Conservation (phyloP, 2,797 vertebrate genomes). For the Loris lydekkerianus region DNA sequence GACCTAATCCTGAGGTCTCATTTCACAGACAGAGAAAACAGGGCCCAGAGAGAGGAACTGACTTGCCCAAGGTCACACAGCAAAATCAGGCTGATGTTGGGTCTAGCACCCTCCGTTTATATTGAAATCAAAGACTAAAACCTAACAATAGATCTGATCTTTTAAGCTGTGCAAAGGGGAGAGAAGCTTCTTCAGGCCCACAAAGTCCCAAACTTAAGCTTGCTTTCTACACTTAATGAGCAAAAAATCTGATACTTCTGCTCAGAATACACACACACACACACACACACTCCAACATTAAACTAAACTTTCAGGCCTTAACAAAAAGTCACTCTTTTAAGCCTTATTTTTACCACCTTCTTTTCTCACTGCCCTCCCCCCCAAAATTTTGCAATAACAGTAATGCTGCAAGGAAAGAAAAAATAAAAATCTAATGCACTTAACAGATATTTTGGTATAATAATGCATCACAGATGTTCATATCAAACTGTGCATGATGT, state of each 20-base stretch:
- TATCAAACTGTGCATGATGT: conserved; percentile 87
- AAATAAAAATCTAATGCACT: conserved; percentile 87
- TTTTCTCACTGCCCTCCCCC: conserved; percentile 25
- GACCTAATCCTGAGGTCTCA: conserved; percentile 68
- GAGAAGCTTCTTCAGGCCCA: not conserved
- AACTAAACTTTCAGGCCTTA: conserved; percentile 78
- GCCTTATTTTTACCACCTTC: conserved; percentile 72
- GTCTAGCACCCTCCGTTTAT: conserved; percentile 1
- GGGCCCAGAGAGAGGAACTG: conserved; percentile 49
- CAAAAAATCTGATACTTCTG: conserved; percentile 56
- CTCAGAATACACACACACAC: not conserved
- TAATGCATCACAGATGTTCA: conserved; percentile 91
- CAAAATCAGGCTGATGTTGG: not conserved
- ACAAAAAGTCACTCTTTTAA: conserved; percentile 76
- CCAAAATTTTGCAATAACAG: conserved; percentile 84
- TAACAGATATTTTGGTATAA: conserved; percentile 87
- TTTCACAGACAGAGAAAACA: conserved; percentile 72
- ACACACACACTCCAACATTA: conserved; percentile 4
- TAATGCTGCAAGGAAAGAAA: conserved; percentile 89
- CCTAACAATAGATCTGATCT: not conserved
- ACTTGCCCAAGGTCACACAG: conserved; percentile 76
- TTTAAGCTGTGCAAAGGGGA: not conserved
- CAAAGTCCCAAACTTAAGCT: not conserved
- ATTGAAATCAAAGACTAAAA: conserved; percentile 52
- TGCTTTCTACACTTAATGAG: conserved; percentile 44